These are phyloP conservation scores for Sciurus niger DNA, from an alignment of 2,113 vertebrate genomes.

Conservation along the genomic window DNA sequence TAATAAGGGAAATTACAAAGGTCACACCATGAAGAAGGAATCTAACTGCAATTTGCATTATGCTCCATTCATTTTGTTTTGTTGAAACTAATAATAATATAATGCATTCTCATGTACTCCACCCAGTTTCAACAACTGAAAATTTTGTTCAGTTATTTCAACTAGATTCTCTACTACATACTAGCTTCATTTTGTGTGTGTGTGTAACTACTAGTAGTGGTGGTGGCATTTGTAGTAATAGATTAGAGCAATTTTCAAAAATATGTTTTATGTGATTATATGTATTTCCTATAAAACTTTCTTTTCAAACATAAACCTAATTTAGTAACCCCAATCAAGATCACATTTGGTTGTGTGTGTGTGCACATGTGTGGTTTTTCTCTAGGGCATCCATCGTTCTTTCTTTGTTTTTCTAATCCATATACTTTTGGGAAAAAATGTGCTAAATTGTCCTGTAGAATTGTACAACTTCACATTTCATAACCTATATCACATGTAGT, in stretches of 20 bases:
- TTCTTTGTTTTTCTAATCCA: neutral
- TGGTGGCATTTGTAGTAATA: neutral
- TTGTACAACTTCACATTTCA: neutral
- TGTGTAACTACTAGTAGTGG: neutral
- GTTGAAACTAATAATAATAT: neutral
- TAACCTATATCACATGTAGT: neutral
- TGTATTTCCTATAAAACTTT: neutral
- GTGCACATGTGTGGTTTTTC: neutral
- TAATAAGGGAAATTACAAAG: neutral
- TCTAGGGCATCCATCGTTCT: neutral
- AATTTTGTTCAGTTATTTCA: neutral
- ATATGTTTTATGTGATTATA: neutral
- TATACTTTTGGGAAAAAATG: neutral
- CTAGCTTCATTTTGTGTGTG: neutral
- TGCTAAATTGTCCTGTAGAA: neutral
- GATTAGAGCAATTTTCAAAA: neutral
- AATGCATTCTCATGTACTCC: neutral
- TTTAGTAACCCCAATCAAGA: neutral
- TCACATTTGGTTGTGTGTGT: neutral
- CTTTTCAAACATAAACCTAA: neutral
- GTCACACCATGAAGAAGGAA: neutral
- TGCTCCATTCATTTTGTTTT: neutral
- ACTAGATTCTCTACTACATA: neutral
- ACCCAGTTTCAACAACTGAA: neutral
- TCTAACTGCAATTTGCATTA: neutral